phyloP scores from a whole-genome alignment of 2,113 vertebrate genomes.

The Pseudopodoces humilis region DNA sequence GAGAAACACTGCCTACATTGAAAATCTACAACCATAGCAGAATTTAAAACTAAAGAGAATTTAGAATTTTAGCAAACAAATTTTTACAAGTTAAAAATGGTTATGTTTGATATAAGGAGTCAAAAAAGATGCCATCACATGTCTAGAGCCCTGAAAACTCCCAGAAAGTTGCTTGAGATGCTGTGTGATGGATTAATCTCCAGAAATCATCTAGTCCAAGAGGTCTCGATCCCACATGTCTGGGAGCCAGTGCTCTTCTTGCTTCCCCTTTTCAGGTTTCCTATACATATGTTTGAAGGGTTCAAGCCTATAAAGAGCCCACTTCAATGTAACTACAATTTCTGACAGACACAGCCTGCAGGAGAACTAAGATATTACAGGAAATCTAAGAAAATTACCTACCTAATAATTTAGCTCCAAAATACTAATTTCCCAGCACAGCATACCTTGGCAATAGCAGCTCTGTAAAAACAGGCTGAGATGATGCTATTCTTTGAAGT shows the following conservation, averaged over 20 bases:
- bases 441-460: conserved; percentile 42
- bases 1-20: background rate
- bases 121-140: background rate
- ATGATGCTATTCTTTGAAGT: conserved; percentile 44
- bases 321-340: background rate
- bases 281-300: background rate
- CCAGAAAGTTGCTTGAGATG: background rate
- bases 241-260: background rate
- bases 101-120: background rate
- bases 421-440: conserved; percentile 36
- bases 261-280: background rate
- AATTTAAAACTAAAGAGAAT: background rate
- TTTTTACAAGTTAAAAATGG: background rate
- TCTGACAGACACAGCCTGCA: background rate
- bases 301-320: background rate
- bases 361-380: background rate
- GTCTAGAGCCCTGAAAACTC: background rate
- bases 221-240: background rate
- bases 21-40: background rate
- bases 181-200: background rate
- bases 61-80: background rate
- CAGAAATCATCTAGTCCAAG: background rate
- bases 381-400: background rate
- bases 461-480: conserved; percentile 11
- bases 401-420: conserved; percentile 6